These are phyloP conservation scores for Rhyzopertha dominica DNA, from an alignment of 1,140 invertebrate genomes.

Conservation along the genomic window DNA sequence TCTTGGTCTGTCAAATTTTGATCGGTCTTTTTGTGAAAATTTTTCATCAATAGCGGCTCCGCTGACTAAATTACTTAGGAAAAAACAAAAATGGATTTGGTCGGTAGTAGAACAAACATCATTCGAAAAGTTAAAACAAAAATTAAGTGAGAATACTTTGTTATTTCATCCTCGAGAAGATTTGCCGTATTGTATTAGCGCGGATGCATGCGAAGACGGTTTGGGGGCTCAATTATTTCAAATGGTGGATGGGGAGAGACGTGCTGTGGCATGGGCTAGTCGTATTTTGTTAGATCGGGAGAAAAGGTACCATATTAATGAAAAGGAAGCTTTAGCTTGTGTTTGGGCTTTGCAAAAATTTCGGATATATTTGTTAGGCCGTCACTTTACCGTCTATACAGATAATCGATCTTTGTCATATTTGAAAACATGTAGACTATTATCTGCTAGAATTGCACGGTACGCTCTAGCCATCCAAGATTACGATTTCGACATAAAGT, in stretches of 20 bases:
- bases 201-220: not conserved
- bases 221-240: constrained; percentile 4
- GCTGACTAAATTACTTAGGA: not conserved
- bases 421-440: constrained; percentile 1
- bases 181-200: not conserved
- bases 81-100: no score
- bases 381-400: constrained; percentile 1
- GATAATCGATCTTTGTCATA: constrained; percentile 2
- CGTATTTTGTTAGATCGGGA: no score
- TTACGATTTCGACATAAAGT: constrained; percentile 5
- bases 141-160: not conserved
- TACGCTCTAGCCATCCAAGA: constrained; percentile 8
- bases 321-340: no score
- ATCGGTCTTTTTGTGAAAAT: constrained; percentile 6
- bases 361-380: no score
- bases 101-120: no score
- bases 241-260: not conserved
- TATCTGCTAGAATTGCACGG: constrained; percentile 1
- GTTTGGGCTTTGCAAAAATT: no score
- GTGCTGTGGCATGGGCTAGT: not conserved
- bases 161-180: constrained; percentile 7
- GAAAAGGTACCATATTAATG: no score
- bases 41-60: constrained; percentile 6
- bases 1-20: constrained; percentile 8
- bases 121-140: not conserved